Evolutionary conservation across 2,797 vertebrate genomes (phyloP).

Genomic region (Enteromius radiatus): DNA sequence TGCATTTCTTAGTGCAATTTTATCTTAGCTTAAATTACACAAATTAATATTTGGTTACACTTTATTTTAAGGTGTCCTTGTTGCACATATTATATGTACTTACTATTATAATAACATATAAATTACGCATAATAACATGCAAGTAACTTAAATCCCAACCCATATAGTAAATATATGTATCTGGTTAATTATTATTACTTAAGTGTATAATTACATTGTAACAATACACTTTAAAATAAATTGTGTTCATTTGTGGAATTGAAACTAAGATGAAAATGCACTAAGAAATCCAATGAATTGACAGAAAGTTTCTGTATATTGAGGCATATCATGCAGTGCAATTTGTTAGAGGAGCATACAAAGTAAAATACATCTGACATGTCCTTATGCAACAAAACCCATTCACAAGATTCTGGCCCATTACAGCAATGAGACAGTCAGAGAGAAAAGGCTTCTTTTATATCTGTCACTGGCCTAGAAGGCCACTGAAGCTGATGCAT

Average conservation of each 20-base stretch:
- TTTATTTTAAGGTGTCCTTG: no score
- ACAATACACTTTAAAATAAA: not conserved
- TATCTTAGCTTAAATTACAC: not conserved
- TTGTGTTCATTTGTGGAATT: not conserved
- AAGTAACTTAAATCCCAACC: not conserved
- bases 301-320: not conserved
- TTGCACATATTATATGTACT: no score
- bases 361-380: conserved; percentile 32
- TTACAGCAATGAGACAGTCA: conserved; percentile 40
- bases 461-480: conserved; percentile 29
- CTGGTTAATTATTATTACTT: not conserved
- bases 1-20: not conserved
- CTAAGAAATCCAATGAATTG: not conserved
- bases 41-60: no score
- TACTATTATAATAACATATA: no score
- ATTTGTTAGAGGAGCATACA: conserved; percentile 4
- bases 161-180: not conserved
- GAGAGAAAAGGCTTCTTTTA: conserved; percentile 39
- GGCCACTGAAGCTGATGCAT: conserved; percentile 20
- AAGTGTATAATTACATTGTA: not conserved
- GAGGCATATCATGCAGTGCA: not conserved
- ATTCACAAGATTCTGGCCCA: conserved; percentile 36
- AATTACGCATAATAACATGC: not conserved
- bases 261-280: not conserved
- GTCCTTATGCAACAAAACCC: conserved; percentile 39